Conservation (phyloP, 1,140 invertebrate genomes). For the Nephotettix cincticeps region DNA sequence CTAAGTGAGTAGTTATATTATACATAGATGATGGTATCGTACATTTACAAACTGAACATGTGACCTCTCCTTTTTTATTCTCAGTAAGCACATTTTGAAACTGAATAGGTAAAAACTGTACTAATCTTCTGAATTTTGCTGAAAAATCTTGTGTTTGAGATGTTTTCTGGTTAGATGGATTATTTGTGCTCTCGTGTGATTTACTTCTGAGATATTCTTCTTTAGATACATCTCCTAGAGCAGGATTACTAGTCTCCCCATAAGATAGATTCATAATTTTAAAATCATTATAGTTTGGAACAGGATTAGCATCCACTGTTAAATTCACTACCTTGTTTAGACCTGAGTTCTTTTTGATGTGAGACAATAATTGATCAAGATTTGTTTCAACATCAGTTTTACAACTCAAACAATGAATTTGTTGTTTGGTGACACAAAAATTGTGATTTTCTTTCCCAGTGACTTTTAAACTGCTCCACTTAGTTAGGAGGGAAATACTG, state of each 20-base stretch:
- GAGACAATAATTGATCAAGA: background rate
- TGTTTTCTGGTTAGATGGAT: background rate
- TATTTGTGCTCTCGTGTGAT: background rate
- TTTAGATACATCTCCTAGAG: background rate
- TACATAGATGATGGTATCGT: background rate
- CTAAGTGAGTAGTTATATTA: background rate
- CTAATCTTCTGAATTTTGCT: background rate
- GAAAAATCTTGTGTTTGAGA: background rate
- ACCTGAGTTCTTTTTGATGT: background rate
- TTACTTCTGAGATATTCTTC: background rate
- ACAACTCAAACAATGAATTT: background rate
- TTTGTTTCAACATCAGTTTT: background rate
- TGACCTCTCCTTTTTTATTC: background rate
- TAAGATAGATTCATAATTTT: background rate
- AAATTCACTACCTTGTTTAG: no score
- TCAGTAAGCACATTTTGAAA: background rate
- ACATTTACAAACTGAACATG: background rate
- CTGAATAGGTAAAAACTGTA: background rate
- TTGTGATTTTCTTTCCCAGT: background rate
- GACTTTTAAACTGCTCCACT: background rate
- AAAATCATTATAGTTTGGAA: no score
- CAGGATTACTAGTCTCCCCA: background rate
- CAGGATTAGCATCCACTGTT: background rate
- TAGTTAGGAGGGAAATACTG: background rate
- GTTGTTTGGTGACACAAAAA: background rate